phyloP scores from a whole-genome alignment of 2,113 vertebrate species.

The Rhinoderma darwinii region DNA sequence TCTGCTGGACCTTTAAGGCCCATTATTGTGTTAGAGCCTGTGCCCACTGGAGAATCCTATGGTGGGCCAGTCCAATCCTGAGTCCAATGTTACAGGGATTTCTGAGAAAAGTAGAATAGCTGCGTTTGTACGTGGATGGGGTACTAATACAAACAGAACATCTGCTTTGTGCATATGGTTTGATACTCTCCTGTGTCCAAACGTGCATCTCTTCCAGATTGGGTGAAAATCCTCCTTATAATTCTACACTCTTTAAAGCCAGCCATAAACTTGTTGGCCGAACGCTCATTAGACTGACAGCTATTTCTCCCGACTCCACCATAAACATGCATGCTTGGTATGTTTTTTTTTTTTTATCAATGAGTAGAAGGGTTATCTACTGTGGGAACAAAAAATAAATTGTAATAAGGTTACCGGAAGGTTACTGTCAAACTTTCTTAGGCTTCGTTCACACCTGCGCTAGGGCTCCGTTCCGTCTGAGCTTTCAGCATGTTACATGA shows the following conservation, averaged over 20 bases:
- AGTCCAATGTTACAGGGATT: not conserved
- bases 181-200: not conserved
- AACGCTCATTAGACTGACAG: not conserved
- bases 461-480: too few species aligned
- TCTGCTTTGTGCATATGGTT: not conserved
- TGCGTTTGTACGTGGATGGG: not conserved
- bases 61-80: too few species aligned
- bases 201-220: not conserved
- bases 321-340: not conserved
- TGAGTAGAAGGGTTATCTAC: not conserved
- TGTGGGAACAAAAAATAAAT: too few species aligned
- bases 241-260: too few species aligned
- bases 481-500: too few species aligned
- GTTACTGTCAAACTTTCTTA: too few species aligned
- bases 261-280: too few species aligned
- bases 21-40: too few species aligned
- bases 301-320: not conserved
- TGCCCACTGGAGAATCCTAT: too few species aligned
- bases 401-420: too few species aligned
- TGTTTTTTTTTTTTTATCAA: not conserved
- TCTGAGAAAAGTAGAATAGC: not conserved
- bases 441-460: too few species aligned
- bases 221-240: not conserved
- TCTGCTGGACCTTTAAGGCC: too few species aligned
- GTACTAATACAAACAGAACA: not conserved